Conservation (phyloP, 1,140 invertebrate species). For the Drosophila sp. region DNA sequence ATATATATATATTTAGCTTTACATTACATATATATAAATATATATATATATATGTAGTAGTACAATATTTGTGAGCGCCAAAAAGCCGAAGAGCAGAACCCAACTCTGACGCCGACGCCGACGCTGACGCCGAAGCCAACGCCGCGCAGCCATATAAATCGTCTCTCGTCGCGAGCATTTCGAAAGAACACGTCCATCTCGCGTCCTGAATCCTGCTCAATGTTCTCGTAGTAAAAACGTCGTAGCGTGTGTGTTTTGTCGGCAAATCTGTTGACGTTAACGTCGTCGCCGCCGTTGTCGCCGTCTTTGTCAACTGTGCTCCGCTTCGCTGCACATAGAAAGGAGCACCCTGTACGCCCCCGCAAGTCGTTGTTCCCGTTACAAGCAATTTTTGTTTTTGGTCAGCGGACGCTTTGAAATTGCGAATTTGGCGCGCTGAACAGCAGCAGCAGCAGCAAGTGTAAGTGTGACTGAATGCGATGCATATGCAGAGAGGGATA, state of each 20-base stretch:
- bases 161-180: conserved; percentile 46
- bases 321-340: conserved; percentile 64
- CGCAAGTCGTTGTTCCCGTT: conserved; percentile 15
- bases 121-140: conserved; percentile 32
- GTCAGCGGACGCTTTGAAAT: conserved; percentile 58
- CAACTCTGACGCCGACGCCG: conserved; percentile 47
- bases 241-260: conserved; percentile 50
- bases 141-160: conserved; percentile 73
- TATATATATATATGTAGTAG: conserved; percentile 50
- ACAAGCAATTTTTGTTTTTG: conserved; percentile 56
- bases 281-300: conserved; percentile 3
- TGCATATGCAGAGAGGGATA: neutral
- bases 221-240: conserved; percentile 68
- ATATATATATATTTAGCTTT: conserved; percentile 29
- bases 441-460: conserved; percentile 47
- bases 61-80: conserved; percentile 72
- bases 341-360: conserved; percentile 19
- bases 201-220: conserved; percentile 56
- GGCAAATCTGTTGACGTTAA: conserved; percentile 56
- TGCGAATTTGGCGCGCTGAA: conserved; percentile 71
- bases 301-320: conserved; percentile 34
- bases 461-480: conserved; percentile 56
- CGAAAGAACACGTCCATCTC: conserved; percentile 39
- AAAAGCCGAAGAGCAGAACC: conserved; percentile 67
- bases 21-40: conserved; percentile 46